Evolutionary conservation across 2,797 vertebrate genomes (phyloP), one percentile per base, ranked within the genome.

Genomic region (Sebastes iracundus): DNA sequence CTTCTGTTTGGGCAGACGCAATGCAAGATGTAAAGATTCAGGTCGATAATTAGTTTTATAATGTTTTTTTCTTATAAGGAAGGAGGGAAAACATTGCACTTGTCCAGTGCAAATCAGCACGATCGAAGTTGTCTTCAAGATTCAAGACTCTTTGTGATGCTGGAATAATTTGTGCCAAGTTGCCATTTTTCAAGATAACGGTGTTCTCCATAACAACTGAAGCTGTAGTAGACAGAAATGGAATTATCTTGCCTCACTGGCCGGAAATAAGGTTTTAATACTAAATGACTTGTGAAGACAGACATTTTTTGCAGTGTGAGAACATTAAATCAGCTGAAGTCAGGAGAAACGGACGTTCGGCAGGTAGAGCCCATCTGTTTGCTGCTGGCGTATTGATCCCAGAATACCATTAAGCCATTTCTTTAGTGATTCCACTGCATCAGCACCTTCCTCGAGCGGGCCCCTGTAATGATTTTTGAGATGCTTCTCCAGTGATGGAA

Each of bases 401-500:
- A 30, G 83, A 93, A 92, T 89, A 86, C 86, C 92, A 92, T 92
- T 90, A 90, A 90, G 82, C 75, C 75, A 66, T 90, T 89, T 90
- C 82, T 93, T 85, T 83, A 86, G 86, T 76, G 87, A 87, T 92
- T 92, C 83, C 88, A 86, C 87, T 42, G 83, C 88, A 89, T 94
- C 93, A 95, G 92, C 91, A 92, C 18, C 62, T 76, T 83, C 61
- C 64, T 81, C 28, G 1, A 77, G 56, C 74, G 35, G 59, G 55
- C 65, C 73, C 33, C 59, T 58, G 23, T 80, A 81, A 81, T 82
- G 83, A 82, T 88, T 66, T 63, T 38, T 70, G 71, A 72, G 73
- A 25, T 46, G 62, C 28, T 6, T 33, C 42, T 68, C 71, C 33
- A 55, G 58, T 30, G 27, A 77, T 25, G 20, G 23, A 74, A 70